Base-by-base conservation (phyloP, 2,888 invertebrate genomes). In the Dromius quadrimaculatus region DNA sequence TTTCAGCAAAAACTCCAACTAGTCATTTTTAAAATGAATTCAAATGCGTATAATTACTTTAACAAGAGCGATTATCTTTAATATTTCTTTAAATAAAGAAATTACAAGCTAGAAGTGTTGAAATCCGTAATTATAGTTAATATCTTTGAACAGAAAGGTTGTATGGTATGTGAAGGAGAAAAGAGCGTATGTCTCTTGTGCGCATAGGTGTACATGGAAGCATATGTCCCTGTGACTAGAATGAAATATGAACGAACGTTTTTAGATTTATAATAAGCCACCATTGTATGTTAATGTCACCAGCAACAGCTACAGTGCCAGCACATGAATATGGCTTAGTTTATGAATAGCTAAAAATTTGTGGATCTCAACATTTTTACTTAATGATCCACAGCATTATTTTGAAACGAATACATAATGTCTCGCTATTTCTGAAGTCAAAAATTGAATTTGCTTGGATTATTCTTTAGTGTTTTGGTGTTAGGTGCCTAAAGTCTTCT, bases 231-330 rank as follows among this genome's bases (percentile, higher is more conserved):
- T 65, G 65, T 65, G 65, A 65, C 50, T 32, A 54, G 65, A 65
- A 73, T 72, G 72, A 66, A 74, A 75, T 76, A 76, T 74, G 65
- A 36, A 54, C 72, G 75, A 74, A 75, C 75, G 75, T 74, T 74
- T 74, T 74, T 76, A 76, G 76, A 76, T 76, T 77, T 76, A 75
- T 76, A 77, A 77, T 77, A 76, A 77, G 77, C 74, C 72, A 72
- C 76, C 73, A 77, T 77, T 77, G 77, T 77, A 77, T 77, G 77
- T 69, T 75, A 77, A 77, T 77, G 73, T 71, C 73, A 65, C 20
- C 73, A 76, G 75, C 74, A 74, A 75, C 76, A 74, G 75, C 74
- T 74, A 76, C 65, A 65, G 50, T 65, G 65, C 54, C 65, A 65
- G 47, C 54, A 23, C 34, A 65, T 65, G 65, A 65, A 65, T 65